phyloP scores from a whole-genome alignment of 2,888 invertebrate species.

The Chrysolina americana region DNA sequence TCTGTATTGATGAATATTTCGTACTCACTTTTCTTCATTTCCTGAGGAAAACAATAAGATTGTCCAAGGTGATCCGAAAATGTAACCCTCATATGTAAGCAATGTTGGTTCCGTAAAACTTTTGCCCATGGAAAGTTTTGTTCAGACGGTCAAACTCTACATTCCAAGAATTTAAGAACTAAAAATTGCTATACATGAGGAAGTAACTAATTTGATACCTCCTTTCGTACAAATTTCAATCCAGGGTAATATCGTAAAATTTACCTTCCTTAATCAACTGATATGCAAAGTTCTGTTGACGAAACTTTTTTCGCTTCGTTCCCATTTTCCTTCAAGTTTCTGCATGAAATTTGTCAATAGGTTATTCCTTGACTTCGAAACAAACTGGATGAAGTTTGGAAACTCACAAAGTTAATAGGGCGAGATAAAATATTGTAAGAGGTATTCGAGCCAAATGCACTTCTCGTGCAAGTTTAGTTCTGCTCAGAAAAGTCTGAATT shows the following conservation, averaged over 20 bases:
- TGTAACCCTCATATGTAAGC: no score
- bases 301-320: background rate
- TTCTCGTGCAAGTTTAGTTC: background rate
- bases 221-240: background rate
- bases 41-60: no score
- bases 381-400: conserved; percentile 5
- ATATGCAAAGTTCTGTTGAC: background rate
- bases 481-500: background rate
- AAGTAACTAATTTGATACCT: background rate
- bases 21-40: no score
- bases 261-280: background rate
- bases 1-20: no score
- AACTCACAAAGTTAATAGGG: conserved; percentile 13
- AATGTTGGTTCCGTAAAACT: no score
- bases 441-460: background rate
- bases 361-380: conserved; percentile 23
- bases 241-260: background rate
- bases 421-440: background rate
- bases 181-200: no score
- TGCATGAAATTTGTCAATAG: conserved; percentile 31
- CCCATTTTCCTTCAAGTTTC: conserved; percentile 17
- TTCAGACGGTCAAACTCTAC: no score
- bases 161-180: no score
- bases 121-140: no score
- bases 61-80: no score